Conservation (phyloP, 1,140 invertebrate genomes). For the Drosophila ercepeae region DNA sequence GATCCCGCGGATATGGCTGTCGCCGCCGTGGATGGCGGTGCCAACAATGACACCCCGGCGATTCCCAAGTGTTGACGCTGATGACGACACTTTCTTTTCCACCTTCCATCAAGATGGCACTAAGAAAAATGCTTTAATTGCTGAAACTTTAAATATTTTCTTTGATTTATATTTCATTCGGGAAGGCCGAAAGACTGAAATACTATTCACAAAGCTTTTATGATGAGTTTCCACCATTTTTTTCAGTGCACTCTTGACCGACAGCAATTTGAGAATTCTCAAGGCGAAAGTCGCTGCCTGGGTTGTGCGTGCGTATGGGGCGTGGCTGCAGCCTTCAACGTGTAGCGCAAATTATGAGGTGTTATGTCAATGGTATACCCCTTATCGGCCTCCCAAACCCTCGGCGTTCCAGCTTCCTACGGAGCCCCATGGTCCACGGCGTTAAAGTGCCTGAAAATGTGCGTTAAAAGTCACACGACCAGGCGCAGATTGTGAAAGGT, state of each 20-base stretch:
- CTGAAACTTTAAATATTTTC: too few species aligned
- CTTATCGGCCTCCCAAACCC: too few species aligned
- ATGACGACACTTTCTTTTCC: conserved; percentile 77
- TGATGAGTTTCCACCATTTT: background rate
- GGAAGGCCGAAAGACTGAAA: too few species aligned
- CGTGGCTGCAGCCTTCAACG: conserved; percentile 64
- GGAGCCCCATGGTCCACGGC: conserved; percentile 31
- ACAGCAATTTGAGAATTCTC: conserved; percentile 75
- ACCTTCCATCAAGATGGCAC: conserved; percentile 7
- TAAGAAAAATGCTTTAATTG: background rate
- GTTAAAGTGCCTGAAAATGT: conserved; percentile 78
- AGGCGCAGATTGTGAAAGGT: conserved; percentile 67
- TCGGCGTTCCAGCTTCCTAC: background rate
- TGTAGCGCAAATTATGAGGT: conserved; percentile 79
- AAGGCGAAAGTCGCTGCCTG: conserved; percentile 68
- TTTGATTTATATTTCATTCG: too few species aligned
- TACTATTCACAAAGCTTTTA: too few species aligned
- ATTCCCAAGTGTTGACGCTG: conserved; percentile 53
- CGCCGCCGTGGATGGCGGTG: conserved; percentile 20
- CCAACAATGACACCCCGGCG: conserved; percentile 56
- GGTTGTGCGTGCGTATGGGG: conserved; percentile 63
- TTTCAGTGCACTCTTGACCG: conserved; percentile 7
- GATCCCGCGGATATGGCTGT: conserved; percentile 6
- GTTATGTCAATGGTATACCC: conserved; percentile 73
- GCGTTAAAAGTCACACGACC: conserved; percentile 76